phyloP scores from a whole-genome alignment of 2,113 vertebrate species.

The Hemichromis elongatus region DNA sequence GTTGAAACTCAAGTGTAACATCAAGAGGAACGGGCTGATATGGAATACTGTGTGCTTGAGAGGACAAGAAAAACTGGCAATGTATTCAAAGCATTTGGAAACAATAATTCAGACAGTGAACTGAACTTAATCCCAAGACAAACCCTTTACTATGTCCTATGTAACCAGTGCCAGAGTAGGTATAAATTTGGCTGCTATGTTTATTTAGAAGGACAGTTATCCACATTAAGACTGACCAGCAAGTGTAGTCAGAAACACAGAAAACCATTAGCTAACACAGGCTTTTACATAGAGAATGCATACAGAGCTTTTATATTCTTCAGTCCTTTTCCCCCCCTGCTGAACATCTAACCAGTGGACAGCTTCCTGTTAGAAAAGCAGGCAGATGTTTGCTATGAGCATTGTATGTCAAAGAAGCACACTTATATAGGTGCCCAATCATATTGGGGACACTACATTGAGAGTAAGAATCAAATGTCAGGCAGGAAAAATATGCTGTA shows the following conservation, averaged over 20 bases:
- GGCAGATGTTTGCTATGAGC: background rate
- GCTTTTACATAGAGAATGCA: background rate
- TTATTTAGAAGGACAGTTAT: accelerated
- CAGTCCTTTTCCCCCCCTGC: accelerated
- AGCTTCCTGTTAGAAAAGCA: background rate
- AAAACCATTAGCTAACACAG: background rate
- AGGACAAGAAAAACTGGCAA: background rate
- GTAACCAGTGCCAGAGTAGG: background rate
- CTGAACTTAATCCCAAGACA: background rate
- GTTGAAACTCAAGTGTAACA: background rate
- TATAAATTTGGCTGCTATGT: accelerated
- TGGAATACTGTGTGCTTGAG: background rate
- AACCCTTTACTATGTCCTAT: background rate
- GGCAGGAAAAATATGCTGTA: background rate
- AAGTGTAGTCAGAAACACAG: background rate
- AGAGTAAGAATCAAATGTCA: background rate
- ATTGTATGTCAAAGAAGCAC: background rate
- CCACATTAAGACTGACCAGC: background rate
- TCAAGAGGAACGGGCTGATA: background rate
- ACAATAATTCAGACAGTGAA: background rate
- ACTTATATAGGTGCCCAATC: background rate
- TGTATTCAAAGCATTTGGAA: background rate
- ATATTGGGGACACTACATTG: background rate
- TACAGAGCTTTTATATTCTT: background rate
- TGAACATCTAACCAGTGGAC: background rate